Conservation (phyloP, 2,797 vertebrate species). For the Dromococcyx pavoninus region DNA sequence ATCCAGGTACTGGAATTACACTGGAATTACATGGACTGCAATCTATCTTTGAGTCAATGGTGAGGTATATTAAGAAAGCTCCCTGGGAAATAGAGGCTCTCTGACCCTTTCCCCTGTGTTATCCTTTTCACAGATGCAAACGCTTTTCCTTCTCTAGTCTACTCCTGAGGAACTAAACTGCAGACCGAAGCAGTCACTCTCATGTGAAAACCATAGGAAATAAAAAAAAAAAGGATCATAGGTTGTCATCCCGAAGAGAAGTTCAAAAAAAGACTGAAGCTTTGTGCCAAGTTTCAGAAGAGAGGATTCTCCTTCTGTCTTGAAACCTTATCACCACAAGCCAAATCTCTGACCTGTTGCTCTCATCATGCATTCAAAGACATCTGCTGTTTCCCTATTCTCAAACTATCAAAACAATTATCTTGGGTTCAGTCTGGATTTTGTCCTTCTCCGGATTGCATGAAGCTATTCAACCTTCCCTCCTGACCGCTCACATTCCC, state of each 20-base stretch:
- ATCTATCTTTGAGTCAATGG: background rate
- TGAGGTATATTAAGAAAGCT: background rate
- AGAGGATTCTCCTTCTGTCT: background rate
- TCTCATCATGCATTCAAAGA: background rate
- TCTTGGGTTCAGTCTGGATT: background rate
- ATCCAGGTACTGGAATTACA: slow-evolving; percentile 8
- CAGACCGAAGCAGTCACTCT: background rate
- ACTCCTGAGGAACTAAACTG: background rate
- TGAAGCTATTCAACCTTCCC: background rate
- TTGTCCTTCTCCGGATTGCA: background rate
- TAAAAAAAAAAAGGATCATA: background rate
- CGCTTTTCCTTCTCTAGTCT: background rate
- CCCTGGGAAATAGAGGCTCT: background rate
- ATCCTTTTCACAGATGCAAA: background rate
- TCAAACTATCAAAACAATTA: background rate
- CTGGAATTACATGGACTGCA: background rate
- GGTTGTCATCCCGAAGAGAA: background rate
- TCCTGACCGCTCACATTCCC: rapidly evolving
- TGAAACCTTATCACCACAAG: background rate
- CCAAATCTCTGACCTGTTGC: background rate
- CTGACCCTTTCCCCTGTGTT: background rate
- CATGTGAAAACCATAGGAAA: background rate
- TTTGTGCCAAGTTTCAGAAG: background rate
- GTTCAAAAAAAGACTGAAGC: background rate
- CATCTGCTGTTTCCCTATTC: background rate